phyloP scores from a whole-genome alignment of 1,140 invertebrate species.

The Pristionchus pacificus region DNA sequence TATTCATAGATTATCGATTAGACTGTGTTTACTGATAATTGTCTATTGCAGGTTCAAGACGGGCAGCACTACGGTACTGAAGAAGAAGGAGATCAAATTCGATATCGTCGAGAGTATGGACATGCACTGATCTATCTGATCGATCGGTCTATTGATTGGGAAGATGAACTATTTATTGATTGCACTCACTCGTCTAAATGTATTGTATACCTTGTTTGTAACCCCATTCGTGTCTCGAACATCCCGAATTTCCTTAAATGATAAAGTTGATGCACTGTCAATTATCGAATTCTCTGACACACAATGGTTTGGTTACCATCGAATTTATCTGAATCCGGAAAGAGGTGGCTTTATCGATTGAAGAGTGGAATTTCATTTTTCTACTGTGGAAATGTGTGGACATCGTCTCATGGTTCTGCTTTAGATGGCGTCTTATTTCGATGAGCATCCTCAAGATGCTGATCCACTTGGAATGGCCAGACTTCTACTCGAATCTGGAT shows the following conservation, averaged over 20 bases:
- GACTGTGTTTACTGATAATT: too few species aligned
- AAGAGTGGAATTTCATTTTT: too few species aligned
- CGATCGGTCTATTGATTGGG: too few species aligned
- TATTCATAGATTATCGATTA: too few species aligned
- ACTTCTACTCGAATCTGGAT: neutral
- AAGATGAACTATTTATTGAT: too few species aligned
- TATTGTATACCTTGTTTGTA: constrained; percentile 7
- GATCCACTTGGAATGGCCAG: neutral
- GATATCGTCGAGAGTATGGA: constrained; percentile 53
- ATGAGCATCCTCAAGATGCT: neutral
- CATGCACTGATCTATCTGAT: too few species aligned
- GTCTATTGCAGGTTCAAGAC: too few species aligned
- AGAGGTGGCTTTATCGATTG: too few species aligned
- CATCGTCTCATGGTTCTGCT: neutral
- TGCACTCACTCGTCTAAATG: too few species aligned
- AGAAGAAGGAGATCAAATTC: constrained; percentile 53
- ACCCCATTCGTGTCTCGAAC: neutral
- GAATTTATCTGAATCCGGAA: too few species aligned
- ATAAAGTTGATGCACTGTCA: constrained; percentile 2
- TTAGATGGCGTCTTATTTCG: neutral
- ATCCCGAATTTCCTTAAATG: neutral
- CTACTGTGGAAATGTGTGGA: too few species aligned
- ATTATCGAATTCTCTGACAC: neutral
- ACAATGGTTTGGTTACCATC: too few species aligned
- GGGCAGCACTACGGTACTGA: constrained; percentile 44